A percentile compares a stretch with the other conserved stretches of the same genome.
Conservation (phyloP, 2,888 invertebrate species). For the Saturnia japonica region DNA sequence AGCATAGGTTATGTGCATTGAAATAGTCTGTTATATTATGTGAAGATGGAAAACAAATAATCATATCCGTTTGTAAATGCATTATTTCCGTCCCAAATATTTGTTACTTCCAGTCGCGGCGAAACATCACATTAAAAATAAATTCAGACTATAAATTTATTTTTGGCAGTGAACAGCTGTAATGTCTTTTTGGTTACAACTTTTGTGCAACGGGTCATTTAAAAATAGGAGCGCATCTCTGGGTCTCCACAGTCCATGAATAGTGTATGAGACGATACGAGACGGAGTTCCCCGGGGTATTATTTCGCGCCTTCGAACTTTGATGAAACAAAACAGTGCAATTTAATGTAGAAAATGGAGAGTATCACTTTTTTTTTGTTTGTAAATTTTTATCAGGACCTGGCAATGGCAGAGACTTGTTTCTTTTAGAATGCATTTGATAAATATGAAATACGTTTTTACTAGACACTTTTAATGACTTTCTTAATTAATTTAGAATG, state of each 20-base stretch:
- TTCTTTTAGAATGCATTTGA: too few species aligned
- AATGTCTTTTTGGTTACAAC: neutral
- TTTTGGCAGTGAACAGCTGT: neutral
- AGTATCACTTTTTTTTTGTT: neutral
- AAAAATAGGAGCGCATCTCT: neutral
- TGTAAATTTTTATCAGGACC: neutral
- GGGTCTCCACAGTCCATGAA: neutral
- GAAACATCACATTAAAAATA: too few species aligned
- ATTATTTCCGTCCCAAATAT: too few species aligned
- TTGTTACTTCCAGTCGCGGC: too few species aligned
- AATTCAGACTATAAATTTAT: neutral
- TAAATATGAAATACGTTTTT: too few species aligned
- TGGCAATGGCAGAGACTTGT: neutral
- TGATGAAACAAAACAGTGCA: neutral
- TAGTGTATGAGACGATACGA: constrained; percentile 6
- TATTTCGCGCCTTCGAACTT: neutral
- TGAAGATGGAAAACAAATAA: too few species aligned
- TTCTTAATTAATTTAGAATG: too few species aligned
- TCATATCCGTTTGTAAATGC: too few species aligned
- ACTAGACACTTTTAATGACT: too few species aligned
- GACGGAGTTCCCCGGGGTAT: neutral
- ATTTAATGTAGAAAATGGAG: neutral
- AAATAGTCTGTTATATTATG: too few species aligned
- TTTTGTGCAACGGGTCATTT: constrained; percentile 3
- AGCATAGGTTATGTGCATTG: too few species aligned